Conservation (phyloP, 2,113 vertebrate genomes). For the Okapia johnstoni region DNA sequence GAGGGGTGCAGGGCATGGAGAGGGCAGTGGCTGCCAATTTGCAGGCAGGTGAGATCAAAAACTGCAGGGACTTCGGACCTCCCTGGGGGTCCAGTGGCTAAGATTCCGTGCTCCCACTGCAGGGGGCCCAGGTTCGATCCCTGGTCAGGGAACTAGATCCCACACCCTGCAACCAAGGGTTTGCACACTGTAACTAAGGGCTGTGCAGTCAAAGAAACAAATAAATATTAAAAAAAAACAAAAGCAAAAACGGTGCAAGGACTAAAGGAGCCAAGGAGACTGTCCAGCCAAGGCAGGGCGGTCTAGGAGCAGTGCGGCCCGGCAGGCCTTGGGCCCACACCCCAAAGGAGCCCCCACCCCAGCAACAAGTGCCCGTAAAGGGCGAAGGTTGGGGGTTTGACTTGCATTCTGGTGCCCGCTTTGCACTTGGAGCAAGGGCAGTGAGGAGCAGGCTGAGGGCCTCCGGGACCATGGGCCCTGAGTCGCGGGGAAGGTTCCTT, state of each 20-base stretch:
- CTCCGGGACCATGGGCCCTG: fast-evolving
- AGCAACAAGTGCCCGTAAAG: not conserved
- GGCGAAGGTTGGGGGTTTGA: not conserved
- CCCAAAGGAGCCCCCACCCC: not conserved
- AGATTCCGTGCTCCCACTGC: not conserved
- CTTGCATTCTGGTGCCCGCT: not conserved
- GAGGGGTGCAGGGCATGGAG: not conserved
- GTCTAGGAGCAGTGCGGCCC: not conserved
- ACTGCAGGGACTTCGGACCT: not conserved
- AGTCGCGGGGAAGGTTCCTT: not conserved
- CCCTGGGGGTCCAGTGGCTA: not conserved
- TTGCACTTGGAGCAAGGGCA: not conserved
- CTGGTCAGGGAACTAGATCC: not conserved
- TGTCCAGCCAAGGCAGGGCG: not conserved
- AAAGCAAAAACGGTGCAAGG: not conserved
- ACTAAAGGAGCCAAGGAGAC: not conserved
- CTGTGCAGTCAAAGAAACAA: not conserved
- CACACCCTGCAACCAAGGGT: not conserved
- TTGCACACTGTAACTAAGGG: not conserved
- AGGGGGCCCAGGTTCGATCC: not conserved
- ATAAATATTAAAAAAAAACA: not conserved
- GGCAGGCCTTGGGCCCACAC: not conserved
- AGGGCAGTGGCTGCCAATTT: not conserved
- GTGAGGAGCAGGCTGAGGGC: not conserved
- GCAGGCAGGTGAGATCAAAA: constrained; percentile 17